A percentile compares a stretch with the other conserved stretches of the same genome.
phyloP scores from a whole-genome alignment of 1,140 invertebrate genomes.

The Aphis gossypii region DNA sequence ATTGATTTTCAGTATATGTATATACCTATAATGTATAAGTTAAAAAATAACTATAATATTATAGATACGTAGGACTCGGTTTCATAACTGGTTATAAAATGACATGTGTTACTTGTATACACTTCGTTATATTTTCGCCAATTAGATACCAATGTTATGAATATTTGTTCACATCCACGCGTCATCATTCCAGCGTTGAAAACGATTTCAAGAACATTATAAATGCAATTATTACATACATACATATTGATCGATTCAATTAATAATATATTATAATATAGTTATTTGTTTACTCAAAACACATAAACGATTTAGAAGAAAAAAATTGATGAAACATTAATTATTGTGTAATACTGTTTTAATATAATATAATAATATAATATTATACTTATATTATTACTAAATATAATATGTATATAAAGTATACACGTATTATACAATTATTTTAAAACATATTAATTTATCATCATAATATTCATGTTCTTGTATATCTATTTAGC shows the following conservation, averaged over 20 bases:
- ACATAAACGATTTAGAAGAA: not conserved
- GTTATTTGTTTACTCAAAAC: not conserved
- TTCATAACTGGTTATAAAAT: conserved; percentile 11
- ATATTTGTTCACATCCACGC: conserved; percentile 18
- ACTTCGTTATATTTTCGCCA: not conserved
- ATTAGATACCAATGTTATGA: not conserved
- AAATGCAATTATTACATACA: not conserved
- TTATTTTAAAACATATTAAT: not conserved
- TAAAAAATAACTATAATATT: conserved; percentile 11
- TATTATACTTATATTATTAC: too few species aligned
- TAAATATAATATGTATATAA: too few species aligned
- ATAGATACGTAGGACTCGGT: not conserved
- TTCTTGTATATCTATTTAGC: not conserved
- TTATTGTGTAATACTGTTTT: not conserved
- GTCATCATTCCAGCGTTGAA: not conserved
- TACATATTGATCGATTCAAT: not conserved
- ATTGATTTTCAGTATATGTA: not conserved
- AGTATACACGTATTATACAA: too few species aligned
- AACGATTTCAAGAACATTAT: not conserved
- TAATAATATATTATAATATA: not conserved
- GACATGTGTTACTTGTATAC: not conserved
- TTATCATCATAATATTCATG: not conserved
- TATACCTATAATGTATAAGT: not conserved
- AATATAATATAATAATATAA: too few species aligned
- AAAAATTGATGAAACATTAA: not conserved